These are phyloP conservation scores for Agrochola macilenta DNA, from an alignment of 2,888 invertebrate species.

Conservation along the genomic window DNA sequence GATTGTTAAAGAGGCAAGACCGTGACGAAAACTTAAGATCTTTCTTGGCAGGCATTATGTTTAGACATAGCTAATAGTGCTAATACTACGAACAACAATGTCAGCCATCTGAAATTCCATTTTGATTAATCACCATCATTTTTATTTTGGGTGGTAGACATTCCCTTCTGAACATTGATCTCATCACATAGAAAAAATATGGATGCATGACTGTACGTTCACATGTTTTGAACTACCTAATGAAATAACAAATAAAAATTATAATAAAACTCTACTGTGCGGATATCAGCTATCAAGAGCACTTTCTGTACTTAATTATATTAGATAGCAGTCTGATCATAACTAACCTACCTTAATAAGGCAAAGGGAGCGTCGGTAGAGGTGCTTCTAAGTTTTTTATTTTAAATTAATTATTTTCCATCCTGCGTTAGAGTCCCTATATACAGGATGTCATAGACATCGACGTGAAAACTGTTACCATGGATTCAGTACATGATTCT, in stretches of 20 bases:
- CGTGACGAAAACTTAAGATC: conserved; percentile 30
- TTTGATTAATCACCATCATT: conserved; percentile 12
- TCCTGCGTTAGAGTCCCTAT: no score
- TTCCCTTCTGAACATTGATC: conserved; percentile 12
- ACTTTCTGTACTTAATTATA: background rate
- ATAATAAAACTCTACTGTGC: background rate
- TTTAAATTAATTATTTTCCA: background rate
- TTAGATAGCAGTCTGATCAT: background rate
- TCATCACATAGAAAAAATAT: background rate
- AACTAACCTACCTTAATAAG: background rate
- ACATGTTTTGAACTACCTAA: background rate
- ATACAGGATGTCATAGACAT: no score
- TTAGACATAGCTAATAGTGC: background rate
- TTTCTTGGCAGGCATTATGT: conserved; percentile 37
- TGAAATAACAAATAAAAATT: background rate
- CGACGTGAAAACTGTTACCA: no score
- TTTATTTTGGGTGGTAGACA: conserved; percentile 10
- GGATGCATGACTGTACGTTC: background rate
- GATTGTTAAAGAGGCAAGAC: conserved; percentile 31
- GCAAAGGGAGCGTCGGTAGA: background rate
- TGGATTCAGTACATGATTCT: no score
- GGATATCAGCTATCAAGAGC: no score
- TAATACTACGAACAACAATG: background rate
- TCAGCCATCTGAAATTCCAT: conserved; percentile 14
- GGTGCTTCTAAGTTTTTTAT: no score